These are phyloP conservation scores for Beroe ovata DNA, from an alignment of 37 sponge, comb jelly and placozoan genomes.

Conservation along the genomic window DNA sequence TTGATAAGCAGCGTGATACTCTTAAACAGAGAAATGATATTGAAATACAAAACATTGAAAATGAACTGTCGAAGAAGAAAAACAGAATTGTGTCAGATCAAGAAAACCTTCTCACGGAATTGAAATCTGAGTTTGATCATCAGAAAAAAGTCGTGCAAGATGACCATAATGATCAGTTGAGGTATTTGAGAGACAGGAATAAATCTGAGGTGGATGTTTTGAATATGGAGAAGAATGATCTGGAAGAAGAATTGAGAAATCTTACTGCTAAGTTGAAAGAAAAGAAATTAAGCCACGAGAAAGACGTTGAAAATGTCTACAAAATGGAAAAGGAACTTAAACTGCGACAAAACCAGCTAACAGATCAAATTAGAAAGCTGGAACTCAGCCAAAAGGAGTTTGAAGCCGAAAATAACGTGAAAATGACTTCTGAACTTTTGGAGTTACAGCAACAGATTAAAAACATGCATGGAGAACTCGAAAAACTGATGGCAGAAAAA, in stretches of 20 bases:
- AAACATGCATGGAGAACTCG: conserved; percentile 35
- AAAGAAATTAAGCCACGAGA: not conserved
- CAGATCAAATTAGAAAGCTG: not conserved
- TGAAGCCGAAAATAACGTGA: conserved; percentile 25
- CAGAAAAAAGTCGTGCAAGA: conserved; percentile 42
- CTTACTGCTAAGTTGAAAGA: not conserved
- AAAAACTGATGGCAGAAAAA: conserved; percentile 47
- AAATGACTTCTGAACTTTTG: conserved; percentile 61
- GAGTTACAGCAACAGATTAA: conserved; percentile 44
- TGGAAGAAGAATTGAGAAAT: conserved; percentile 29
- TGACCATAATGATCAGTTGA: conserved; percentile 23
- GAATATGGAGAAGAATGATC: conserved; percentile 9
- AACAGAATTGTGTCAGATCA: conserved; percentile 36
- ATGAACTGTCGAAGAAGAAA: conserved; percentile 11
- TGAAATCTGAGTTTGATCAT: conserved; percentile 18
- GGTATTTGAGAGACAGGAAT: conserved; percentile 11
- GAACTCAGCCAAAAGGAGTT: conserved; percentile 62
- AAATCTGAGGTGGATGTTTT: conserved; percentile 17
- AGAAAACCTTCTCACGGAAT: conserved; percentile 25
- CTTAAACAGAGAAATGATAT: conserved; percentile 4
- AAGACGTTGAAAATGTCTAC: not conserved
- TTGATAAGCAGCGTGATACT: not conserved
- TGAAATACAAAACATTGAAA: conserved; percentile 2
- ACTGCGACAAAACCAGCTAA: not conserved
- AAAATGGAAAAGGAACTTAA: conserved; percentile 37